phyloP scores from a whole-genome alignment of 1,140 invertebrate species.

The Eciton burchellii region DNA sequence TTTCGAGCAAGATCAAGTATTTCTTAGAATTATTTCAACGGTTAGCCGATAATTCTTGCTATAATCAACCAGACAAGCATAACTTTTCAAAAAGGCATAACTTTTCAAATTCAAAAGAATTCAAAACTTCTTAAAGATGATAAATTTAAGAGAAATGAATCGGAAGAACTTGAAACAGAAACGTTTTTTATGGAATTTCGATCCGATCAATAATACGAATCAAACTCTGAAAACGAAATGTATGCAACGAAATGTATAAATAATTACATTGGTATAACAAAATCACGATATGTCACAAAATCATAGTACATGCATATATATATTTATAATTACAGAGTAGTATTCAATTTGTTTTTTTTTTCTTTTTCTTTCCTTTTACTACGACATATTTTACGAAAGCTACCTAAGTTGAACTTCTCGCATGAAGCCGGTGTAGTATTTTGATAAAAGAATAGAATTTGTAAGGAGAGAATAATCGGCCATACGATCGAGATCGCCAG shows the following conservation, averaged over 20 bases:
- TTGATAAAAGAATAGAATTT: not conserved
- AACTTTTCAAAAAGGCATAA: no score
- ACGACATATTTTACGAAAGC: not conserved
- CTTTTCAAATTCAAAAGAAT: no score
- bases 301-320: no score
- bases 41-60: not conserved
- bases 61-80: not conserved
- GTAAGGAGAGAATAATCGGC: conserved; percentile 9
- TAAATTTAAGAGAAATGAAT: not conserved
- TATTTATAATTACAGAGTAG: not conserved
- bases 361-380: not conserved
- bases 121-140: not conserved
- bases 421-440: not conserved
- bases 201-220: no score
- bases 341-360: not conserved
- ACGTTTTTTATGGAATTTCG: no score
- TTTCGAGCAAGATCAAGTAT: not conserved
- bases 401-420: not conserved
- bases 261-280: not conserved
- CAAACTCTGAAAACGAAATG: no score
- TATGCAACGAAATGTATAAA: no score
- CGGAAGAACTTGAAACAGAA: not conserved
- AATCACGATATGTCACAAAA: not conserved
- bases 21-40: not conserved
- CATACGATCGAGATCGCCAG: not conserved